Evolutionary conservation across 2,888 invertebrate species (phyloP).

Genomic region (Elmis aenea): DNA sequence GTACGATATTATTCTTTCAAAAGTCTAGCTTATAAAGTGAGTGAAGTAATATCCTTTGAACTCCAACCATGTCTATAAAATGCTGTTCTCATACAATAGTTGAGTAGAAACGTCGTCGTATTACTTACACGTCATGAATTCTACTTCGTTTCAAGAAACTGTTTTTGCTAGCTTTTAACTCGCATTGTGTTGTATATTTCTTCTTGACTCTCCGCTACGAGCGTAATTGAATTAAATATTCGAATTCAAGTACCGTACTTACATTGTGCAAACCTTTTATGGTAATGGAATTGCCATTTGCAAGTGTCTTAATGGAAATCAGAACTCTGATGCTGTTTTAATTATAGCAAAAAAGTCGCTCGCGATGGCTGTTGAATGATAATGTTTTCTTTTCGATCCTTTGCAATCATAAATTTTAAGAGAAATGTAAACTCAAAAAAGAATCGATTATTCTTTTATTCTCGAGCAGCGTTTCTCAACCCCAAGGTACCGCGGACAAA

Average conservation of each 20-base stretch:
- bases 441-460: no score
- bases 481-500: no score
- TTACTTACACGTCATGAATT: slow-evolving; percentile 7
- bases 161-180: slow-evolving; percentile 10
- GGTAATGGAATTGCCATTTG: slow-evolving; percentile 18
- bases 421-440: no score
- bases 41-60: slow-evolving; percentile 4
- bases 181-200: slow-evolving; percentile 7
- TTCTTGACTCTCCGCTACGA: slow-evolving; percentile 2
- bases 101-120: slow-evolving; percentile 1
- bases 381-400: no score
- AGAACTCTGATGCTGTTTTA: no score
- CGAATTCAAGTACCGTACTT: slow-evolving; percentile 15
- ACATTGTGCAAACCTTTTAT: slow-evolving; percentile 16
- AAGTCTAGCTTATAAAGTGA: no score
- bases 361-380: no score
- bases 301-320: slow-evolving; percentile 9
- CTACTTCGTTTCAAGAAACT: no score
- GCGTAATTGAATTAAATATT: slow-evolving; percentile 16
- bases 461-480: no score
- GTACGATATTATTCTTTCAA: no score
- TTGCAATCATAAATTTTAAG: no score
- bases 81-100: slow-evolving; percentile 5
- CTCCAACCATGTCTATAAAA: neutral
- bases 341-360: no score